Percentiles rank a stretch among this genome's conserved stretches.
phyloP scores from a whole-genome alignment of 2,797 vertebrate genomes.

The Lateolabrax maculatus region DNA sequence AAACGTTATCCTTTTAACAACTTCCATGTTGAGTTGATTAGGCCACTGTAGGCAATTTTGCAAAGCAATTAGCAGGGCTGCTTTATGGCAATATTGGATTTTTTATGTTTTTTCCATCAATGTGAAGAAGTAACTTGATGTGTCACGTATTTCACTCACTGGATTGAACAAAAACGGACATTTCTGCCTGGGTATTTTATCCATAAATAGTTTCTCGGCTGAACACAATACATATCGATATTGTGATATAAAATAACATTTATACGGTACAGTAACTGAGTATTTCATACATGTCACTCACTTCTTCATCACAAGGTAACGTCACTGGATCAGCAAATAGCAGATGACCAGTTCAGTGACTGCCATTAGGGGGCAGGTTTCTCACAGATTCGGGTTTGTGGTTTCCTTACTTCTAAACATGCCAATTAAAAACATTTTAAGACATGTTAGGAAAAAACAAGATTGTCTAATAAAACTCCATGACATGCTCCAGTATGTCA shows the following conservation, averaged over 20 bases:
- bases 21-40: neutral
- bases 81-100: neutral
- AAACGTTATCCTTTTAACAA: neutral
- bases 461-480: no score
- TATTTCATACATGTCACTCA: neutral
- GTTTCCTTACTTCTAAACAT: constrained; percentile 18
- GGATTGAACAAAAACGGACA: no score
- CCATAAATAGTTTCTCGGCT: neutral
- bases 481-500: neutral
- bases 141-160: no score
- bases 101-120: neutral
- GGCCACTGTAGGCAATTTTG: neutral
- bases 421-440: neutral
- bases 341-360: neutral
- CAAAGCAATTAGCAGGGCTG: neutral
- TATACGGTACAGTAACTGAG: no score
- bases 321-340: neutral
- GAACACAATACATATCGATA: neutral
- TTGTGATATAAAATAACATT: neutral
- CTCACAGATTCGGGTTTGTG: constrained; percentile 28
- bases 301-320: neutral
- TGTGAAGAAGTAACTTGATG: neutral
- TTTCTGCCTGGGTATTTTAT: neutral
- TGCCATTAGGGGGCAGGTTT: constrained; percentile 54
- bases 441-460: no score